A percentile compares a stretch with the other conserved stretches of the same genome.
Evolutionary conservation across 2,113 vertebrate genomes (phyloP).

Genomic region (Jacana jacana): DNA sequence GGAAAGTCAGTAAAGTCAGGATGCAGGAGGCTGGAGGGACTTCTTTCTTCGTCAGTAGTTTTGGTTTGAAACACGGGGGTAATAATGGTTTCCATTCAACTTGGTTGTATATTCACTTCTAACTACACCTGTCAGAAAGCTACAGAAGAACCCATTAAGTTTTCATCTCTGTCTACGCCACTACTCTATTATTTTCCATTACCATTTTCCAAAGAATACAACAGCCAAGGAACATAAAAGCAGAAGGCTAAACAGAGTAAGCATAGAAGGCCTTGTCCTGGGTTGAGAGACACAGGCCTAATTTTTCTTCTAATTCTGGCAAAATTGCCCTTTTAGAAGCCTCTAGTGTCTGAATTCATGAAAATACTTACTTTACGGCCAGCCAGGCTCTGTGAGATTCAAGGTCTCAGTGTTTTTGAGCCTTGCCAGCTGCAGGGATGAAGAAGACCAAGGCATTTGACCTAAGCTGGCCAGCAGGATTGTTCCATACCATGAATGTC

Average conservation of each 20-base stretch:
- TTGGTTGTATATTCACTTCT: background rate
- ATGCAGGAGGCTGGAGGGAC: background rate
- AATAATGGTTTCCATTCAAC: background rate
- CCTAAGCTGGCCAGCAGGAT: too few relatives aligned
- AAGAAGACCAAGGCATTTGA: too few relatives aligned
- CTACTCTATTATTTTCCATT: background rate
- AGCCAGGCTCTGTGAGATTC: too few relatives aligned
- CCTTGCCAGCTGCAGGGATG: too few relatives aligned
- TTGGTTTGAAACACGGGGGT: background rate
- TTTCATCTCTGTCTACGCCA: background rate
- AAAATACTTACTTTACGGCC: too few relatives aligned
- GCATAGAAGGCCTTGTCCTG: background rate
- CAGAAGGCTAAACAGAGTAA: background rate
- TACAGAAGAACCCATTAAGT: fast-evolving
- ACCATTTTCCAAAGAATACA: background rate
- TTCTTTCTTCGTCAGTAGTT: background rate
- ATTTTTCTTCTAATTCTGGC: too few relatives aligned
- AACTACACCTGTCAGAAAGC: background rate
- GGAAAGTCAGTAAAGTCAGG: background rate
- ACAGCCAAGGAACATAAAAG: background rate
- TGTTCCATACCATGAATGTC: too few relatives aligned
- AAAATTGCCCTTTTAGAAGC: too few relatives aligned
- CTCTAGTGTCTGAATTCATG: too few relatives aligned
- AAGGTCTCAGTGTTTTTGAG: too few relatives aligned
- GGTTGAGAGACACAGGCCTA: too few relatives aligned